Percentiles rank a stretch among this genome's conserved stretches.
Conservation (phyloP, 2,113 vertebrate genomes). For the Oxyruncus cristatus region DNA sequence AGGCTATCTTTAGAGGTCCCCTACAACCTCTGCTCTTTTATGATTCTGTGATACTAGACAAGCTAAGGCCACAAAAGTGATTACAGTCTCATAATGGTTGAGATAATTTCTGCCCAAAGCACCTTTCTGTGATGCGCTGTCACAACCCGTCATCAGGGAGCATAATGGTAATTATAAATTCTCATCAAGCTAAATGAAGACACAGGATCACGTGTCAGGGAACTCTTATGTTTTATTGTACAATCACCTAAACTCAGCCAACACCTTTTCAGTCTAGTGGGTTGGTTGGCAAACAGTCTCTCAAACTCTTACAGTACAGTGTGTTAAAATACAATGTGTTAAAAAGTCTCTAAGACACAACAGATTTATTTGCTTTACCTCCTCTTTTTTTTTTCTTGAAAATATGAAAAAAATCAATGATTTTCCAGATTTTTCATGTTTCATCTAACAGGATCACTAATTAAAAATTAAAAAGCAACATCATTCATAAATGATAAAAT, state of each 20-base stretch:
- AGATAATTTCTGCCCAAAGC: not conserved
- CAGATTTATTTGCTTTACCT: accelerated
- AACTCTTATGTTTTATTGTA: not conserved
- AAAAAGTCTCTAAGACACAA: accelerated
- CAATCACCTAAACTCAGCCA: not conserved
- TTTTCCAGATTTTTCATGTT: not conserved
- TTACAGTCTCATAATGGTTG: not conserved
- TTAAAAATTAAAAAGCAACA: not conserved
- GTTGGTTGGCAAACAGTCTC: not conserved
- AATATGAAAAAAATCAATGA: not conserved
- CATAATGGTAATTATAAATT: not conserved
- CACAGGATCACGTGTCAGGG: not conserved
- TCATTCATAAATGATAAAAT: not conserved
- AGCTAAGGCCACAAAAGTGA: not conserved
- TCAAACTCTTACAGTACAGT: not conserved
- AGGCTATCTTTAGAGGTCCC: not conserved
- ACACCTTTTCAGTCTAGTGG: too few relatives aligned
- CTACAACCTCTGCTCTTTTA: not conserved
- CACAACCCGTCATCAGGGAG: not conserved
- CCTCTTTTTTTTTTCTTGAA: not conserved
- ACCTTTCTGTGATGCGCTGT: not conserved
- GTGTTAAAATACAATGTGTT: not conserved
- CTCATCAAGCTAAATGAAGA: not conserved
- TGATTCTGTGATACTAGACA: not conserved
- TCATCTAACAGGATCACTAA: not conserved